These are phyloP conservation scores for Epistrophella euchroma DNA, from an alignment of 2,888 invertebrate genomes.

Conservation along the genomic window DNA sequence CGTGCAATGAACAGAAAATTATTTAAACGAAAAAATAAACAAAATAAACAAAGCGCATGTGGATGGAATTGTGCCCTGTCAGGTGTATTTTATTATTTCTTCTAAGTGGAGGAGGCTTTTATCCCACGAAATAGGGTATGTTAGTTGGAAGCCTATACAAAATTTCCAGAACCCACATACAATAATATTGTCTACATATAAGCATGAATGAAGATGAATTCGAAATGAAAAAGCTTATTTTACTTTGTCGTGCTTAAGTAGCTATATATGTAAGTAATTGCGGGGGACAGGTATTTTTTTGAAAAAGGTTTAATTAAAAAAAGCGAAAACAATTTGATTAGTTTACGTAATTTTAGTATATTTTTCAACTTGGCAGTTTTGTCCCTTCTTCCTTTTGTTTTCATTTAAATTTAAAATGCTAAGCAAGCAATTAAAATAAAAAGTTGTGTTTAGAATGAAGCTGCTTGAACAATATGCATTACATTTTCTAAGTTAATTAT, in stretches of 20 bases:
- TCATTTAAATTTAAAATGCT: neutral
- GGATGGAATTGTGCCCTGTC: slow-evolving; percentile 45
- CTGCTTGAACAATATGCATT: neutral
- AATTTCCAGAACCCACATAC: slow-evolving; percentile 15
- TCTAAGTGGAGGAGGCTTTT: neutral
- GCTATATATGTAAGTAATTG: slow-evolving; percentile 17
- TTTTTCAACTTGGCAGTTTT: neutral
- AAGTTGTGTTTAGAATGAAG: neutral
- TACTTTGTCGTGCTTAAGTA: slow-evolving; percentile 50
- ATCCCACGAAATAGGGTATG: neutral
- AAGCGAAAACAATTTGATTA: neutral
- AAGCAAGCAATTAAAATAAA: neutral
- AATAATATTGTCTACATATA: neutral
- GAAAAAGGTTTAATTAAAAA: slow-evolving; percentile 54
- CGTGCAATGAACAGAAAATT: slow-evolving; percentile 19
- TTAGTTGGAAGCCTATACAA: slow-evolving; percentile 13
- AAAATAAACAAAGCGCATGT: slow-evolving; percentile 62
- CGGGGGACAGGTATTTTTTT: neutral
- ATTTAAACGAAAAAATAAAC: slow-evolving; percentile 23
- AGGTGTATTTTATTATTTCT: slow-evolving; percentile 46
- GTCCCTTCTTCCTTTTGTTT: slow-evolving; percentile 4
- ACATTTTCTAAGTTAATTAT: slow-evolving; percentile 58
- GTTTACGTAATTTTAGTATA: neutral
- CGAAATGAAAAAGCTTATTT: slow-evolving; percentile 28
- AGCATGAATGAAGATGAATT: slow-evolving; percentile 34